Conservation (phyloP, 2,888 invertebrate genomes). For the Pseudococcus viburni region DNA sequence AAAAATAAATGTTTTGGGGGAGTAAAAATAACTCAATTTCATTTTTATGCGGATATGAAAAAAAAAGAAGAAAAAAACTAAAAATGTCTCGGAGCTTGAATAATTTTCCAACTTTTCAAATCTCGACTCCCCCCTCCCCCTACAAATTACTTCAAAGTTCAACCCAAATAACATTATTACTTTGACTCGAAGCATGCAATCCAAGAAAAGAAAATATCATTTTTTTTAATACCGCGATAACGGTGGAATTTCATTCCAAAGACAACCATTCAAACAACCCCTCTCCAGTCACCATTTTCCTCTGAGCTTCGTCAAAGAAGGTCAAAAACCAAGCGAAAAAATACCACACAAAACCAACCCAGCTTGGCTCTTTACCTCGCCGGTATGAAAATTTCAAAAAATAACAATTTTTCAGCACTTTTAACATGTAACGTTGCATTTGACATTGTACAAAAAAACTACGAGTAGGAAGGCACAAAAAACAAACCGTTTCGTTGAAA, state of each 20-base stretch:
- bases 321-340: not conserved
- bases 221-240: too few species aligned
- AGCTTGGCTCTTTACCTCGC: not conserved
- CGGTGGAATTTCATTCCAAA: not conserved
- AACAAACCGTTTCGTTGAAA: conserved; percentile 46
- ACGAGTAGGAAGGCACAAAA: not conserved
- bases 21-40: too few species aligned
- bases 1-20: too few species aligned
- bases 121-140: too few species aligned
- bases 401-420: conserved; percentile 43
- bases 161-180: too few species aligned
- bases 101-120: too few species aligned
- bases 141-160: too few species aligned
- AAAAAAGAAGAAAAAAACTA: too few species aligned
- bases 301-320: not conserved
- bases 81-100: too few species aligned
- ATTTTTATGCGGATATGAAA: too few species aligned
- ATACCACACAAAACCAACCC: not conserved
- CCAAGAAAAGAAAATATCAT: too few species aligned
- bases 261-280: not conserved
- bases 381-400: not conserved
- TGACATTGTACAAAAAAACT: not conserved
- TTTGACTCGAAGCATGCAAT: too few species aligned
- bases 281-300: not conserved
- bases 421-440: conserved; percentile 35